Percentiles rank a stretch among this genome's conserved stretches.
These are phyloP conservation scores for Phenacoccus solenopsis DNA, from an alignment of 1,140 invertebrate genomes.

Conservation along the genomic window DNA sequence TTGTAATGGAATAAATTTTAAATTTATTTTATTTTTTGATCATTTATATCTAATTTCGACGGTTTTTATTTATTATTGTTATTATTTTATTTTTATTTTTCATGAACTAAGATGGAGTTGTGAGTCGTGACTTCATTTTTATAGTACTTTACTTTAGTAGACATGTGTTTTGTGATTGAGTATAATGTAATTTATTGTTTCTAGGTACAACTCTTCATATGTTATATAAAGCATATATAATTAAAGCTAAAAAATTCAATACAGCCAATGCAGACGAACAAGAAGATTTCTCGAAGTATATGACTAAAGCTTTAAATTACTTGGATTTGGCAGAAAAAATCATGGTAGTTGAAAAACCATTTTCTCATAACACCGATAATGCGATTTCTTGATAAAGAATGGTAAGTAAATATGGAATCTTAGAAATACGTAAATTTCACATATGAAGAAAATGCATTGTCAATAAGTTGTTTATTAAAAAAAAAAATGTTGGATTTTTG, in stretches of 20 bases:
- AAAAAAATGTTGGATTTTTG: too few relatives aligned
- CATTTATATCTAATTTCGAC: not conserved
- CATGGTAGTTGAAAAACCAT: not conserved
- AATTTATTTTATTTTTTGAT: too few relatives aligned
- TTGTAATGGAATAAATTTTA: too few relatives aligned
- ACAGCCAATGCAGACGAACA: not conserved
- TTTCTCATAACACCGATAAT: not conserved
- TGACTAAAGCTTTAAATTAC: not conserved
- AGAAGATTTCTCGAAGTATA: not conserved
- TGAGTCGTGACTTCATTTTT: too few relatives aligned
- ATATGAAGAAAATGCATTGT: too few relatives aligned
- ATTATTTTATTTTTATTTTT: too few relatives aligned
- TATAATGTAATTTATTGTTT: not conserved
- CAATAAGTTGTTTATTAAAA: too few relatives aligned
- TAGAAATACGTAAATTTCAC: too few relatives aligned
- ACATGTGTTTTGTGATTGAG: too few relatives aligned
- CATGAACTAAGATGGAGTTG: too few relatives aligned
- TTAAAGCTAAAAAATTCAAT: not conserved
- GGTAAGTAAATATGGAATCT: too few relatives aligned
- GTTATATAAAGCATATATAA: not conserved
- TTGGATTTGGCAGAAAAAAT: not conserved
- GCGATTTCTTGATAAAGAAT: not conserved
- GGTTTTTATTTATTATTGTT: not conserved
- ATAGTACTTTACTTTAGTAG: too few relatives aligned
- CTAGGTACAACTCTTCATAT: not conserved